Evolutionary conservation across 30 jellyfish, hydroid and myxozoan genomes (phyloP), one percentile per base, ranked within the genome.

Genomic region (Mastigias papua): DNA sequence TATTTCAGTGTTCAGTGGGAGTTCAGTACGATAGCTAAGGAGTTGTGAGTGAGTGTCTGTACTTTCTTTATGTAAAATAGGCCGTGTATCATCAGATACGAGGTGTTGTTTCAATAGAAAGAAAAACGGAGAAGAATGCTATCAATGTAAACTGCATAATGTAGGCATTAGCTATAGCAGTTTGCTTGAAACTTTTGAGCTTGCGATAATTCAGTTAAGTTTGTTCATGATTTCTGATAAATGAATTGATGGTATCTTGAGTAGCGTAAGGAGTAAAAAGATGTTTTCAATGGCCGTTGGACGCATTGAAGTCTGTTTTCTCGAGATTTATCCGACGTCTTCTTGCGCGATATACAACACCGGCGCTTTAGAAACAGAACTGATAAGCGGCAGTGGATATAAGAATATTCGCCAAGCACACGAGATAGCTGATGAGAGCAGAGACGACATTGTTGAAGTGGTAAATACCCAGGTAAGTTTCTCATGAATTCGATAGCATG

Each of bases 71-170:
- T 4, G 74, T 9, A 27, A 63, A 54, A 54, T 54, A 11, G 67
- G 42, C 74, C 42, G 42, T 20, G 15, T 63, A 20, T 27, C 74
- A 63, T 63, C 74, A 63, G 74, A 63, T 63, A 63, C 2, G 42
- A 5, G 2, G 34, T 6, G 6, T 2, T 25, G 21, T 20, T 23
- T 63, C 74, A 63, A 63, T 63, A 25, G 37, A 63, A 63, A 1
- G 19, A n/a, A 63, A 63, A 42, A 63, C 23, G 74, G 42, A 37
- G 46, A 26, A 63, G 42, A 26, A 26, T 26, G 42, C 26, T 15
- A 42, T 63, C 42, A 63, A 63, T 35, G 23, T 6, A 54, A 57
- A 63, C 20, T 63, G 37, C 74, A 26, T 25, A n/a, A 17, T 27
- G 74, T 9, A 25, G 8, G 35, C 46, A 63, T 25, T 27, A 1